These are phyloP conservation scores for Euura saliciscinereae DNA, from an alignment of 1,140 invertebrate species.

Conservation along the genomic window DNA sequence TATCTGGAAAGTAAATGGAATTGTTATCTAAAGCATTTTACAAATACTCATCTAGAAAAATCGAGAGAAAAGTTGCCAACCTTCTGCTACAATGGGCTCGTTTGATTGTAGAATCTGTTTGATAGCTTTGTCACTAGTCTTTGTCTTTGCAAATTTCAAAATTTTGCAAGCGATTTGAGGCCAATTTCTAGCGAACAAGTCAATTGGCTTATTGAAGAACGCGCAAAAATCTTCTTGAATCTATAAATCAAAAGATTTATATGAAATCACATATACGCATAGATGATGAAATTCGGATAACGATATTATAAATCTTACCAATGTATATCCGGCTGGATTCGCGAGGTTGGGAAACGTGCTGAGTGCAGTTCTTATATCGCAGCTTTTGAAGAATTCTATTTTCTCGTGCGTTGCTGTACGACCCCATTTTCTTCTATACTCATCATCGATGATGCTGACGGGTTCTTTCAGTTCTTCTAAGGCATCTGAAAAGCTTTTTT, in stretches of 20 bases:
- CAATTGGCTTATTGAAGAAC: neutral
- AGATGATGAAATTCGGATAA: neutral
- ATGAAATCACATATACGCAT: neutral
- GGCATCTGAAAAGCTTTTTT: neutral
- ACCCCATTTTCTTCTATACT: neutral
- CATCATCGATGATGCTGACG: neutral
- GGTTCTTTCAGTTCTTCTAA: neutral
- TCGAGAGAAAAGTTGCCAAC: neutral
- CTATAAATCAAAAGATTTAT: neutral
- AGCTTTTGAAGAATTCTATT: neutral
- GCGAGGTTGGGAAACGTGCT: neutral
- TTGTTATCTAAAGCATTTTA: neutral
- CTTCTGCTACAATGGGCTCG: neutral
- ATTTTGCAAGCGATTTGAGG: neutral
- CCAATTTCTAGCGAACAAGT: neutral
- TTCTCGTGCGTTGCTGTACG: neutral
- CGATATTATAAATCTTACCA: neutral
- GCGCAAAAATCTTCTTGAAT: slow-evolving; percentile 3
- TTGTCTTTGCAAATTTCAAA: neutral
- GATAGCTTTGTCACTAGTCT: neutral
- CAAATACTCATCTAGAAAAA: neutral
- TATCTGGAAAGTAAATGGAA: neutral
- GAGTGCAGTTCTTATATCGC: neutral
- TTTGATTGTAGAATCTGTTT: neutral
- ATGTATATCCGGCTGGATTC: neutral